Evolutionary conservation across 30 jellyfish, hydroid and myxozoan species (phyloP), one percentile per base, ranked within the genome.

Genomic region (Aurelia coerulea): DNA sequence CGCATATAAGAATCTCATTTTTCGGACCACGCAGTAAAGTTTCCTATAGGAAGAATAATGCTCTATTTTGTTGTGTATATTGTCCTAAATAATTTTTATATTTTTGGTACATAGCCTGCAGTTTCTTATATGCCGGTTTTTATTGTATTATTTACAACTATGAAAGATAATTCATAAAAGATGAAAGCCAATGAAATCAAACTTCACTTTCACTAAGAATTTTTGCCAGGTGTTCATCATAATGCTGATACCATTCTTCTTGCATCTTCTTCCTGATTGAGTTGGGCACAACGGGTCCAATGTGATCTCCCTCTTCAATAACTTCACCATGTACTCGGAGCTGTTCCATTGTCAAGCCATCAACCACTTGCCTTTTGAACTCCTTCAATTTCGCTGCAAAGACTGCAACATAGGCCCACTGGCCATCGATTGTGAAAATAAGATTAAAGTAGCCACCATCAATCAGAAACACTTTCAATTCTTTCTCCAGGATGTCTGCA

Each of bases 401-500:
- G 10, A 83, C 74, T 17, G 34, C 73, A 52, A 83, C 19, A 17
- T 83, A 83, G 35, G 80, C 80, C 92, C 92, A 83, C 19, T 23
- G 12, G n/a, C 79, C 79, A 68, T 53, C 85, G n/a, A 12, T 71
- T 13, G 80, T 83, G 59, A 23, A 17, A 10, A 83, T 65, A 46
- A 69, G 62, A 33, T 59, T 78, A 71, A 83, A 83, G 23, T 52
- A 37, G 68, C 68, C 79, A 4, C 74, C 80, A 18, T 35, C 84
- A 1, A 83, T 71, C n/a, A 83, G 73, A 42, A 59, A 83, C 1
- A 58, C 34, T 32, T 33, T 71, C 70, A 69, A 79, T 63, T 70
- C 79, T 62, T 73, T 58, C 41, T 83, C 92, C 85, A 83, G 62
- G 17, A 1, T 49, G 18, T 83, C 88, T 1, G 94, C 94, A 33